Conservation (phyloP, 2,113 vertebrate species). For the Stomatorhinus ivindoensis region DNA sequence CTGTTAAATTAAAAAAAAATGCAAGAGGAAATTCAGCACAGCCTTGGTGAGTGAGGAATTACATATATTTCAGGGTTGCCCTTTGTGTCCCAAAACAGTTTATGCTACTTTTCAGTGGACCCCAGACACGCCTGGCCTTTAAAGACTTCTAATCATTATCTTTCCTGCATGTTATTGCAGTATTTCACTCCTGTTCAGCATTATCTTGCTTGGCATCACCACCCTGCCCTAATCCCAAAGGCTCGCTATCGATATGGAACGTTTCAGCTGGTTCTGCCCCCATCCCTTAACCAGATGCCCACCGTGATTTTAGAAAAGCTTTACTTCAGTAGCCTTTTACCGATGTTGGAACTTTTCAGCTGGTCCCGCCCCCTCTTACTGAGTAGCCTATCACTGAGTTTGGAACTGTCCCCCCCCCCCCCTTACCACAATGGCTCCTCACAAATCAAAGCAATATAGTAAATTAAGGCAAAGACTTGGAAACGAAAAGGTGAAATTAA, state of each 20-base stretch:
- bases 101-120: neutral
- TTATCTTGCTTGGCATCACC: neutral
- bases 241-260: neutral
- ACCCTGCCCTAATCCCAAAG: neutral
- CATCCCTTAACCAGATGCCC: neutral
- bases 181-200: neutral
- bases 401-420: neutral
- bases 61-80: neutral
- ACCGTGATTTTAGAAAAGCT: neutral
- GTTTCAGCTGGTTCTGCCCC: neutral
- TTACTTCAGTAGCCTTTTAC: neutral
- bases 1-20: neutral
- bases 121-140: neutral
- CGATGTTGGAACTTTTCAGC: neutral
- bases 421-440: neutral
- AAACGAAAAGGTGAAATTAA: neutral
- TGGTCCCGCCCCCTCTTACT: neutral
- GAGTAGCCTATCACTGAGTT: neutral
- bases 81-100: neutral
- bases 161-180: neutral
- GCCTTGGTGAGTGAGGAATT: slow-evolving; percentile 57
- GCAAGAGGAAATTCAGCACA: slow-evolving; percentile 52
- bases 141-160: neutral
- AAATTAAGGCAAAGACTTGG: neutral
- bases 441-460: neutral